Evolutionary conservation across 2,888 invertebrate species (phyloP).

Genomic region (Nomada fabriciana): DNA sequence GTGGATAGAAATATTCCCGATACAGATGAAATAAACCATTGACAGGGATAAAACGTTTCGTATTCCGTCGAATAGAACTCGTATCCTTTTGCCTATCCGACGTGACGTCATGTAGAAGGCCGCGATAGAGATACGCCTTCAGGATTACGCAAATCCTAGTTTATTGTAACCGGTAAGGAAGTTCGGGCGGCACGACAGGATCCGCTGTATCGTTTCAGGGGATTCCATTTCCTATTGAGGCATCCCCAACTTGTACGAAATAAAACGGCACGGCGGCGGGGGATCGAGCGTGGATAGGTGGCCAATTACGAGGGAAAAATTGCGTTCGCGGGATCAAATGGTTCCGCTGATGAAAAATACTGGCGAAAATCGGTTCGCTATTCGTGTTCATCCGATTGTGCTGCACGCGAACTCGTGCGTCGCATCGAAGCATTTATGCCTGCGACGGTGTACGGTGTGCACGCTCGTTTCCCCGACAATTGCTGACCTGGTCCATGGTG

Average conservation of each 20-base stretch:
- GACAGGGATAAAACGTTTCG: constrained; percentile 34
- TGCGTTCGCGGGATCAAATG: not conserved
- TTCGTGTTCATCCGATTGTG: constrained; percentile 18
- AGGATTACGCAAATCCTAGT: constrained; percentile 57
- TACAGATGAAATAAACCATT: constrained; percentile 20
- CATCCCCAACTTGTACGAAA: constrained; percentile 9
- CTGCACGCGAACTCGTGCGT: not conserved
- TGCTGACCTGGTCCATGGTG: not conserved
- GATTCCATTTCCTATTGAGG: constrained; percentile 16
- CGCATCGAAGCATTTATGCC: not conserved
- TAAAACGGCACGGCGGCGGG: not conserved
- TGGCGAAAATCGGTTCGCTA: not conserved
- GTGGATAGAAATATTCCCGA: constrained; percentile 27
- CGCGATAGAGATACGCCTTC: constrained; percentile 34
- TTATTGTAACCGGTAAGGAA: constrained; percentile 54
- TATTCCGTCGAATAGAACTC: constrained; percentile 18
- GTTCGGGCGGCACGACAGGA: constrained; percentile 19
- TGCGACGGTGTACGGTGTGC: not conserved
- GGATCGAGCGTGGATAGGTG: not conserved
- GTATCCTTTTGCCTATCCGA: constrained; percentile 13
- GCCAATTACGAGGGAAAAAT: constrained; percentile 29
- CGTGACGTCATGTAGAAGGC: constrained; percentile 25
- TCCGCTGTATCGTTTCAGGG: constrained; percentile 25
- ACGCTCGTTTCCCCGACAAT: not conserved
- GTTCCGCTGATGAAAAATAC: constrained; percentile 1